A percentile compares a stretch with the other conserved stretches of the same genome.
Evolutionary conservation across 2,797 vertebrate genomes (phyloP).

Genomic region (Lagodon rhomboides): DNA sequence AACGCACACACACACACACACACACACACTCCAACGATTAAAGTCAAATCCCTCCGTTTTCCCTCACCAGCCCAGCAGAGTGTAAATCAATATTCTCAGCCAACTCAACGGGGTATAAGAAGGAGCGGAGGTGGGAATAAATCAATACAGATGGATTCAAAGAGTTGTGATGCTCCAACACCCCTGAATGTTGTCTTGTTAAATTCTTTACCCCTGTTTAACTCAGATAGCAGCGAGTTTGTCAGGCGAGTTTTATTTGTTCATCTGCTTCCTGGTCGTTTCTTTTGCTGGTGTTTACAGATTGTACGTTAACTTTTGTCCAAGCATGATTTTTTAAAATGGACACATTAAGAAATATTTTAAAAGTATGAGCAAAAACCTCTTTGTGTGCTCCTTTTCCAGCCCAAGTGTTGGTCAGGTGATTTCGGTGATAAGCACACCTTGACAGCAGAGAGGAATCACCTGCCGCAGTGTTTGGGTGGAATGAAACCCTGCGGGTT

Average conservation of each 20-base stretch:
- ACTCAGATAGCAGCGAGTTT: not conserved
- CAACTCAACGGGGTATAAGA: conserved; percentile 12
- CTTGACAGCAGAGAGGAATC: conserved; percentile 14
- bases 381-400: not conserved
- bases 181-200: conserved; percentile 8
- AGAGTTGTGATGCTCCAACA: conserved; percentile 17
- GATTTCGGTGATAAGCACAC: not conserved
- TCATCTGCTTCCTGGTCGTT: conserved; percentile 17
- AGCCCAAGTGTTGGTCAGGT: conserved; percentile 2
- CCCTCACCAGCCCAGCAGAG: conserved; percentile 17
- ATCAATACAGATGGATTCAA: conserved; percentile 20
- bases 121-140: not conserved
- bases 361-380: not conserved
- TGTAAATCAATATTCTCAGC: conserved; percentile 37
- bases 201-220: not conserved
- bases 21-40: conserved; percentile 6
- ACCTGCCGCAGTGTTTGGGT: conserved; percentile 19
- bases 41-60: conserved; percentile 27
- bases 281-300: conserved; percentile 3
- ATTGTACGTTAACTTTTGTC: not conserved
- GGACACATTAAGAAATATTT: not conserved
- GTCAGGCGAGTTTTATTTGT: conserved; percentile 18
- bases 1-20: conserved; percentile 5
- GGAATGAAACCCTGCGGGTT: conserved; percentile 29
- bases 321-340: not conserved